A percentile compares a stretch with the other conserved stretches of the same genome.
phyloP scores from a whole-genome alignment of 2,113 vertebrate species.

The Charadrius vociferus region DNA sequence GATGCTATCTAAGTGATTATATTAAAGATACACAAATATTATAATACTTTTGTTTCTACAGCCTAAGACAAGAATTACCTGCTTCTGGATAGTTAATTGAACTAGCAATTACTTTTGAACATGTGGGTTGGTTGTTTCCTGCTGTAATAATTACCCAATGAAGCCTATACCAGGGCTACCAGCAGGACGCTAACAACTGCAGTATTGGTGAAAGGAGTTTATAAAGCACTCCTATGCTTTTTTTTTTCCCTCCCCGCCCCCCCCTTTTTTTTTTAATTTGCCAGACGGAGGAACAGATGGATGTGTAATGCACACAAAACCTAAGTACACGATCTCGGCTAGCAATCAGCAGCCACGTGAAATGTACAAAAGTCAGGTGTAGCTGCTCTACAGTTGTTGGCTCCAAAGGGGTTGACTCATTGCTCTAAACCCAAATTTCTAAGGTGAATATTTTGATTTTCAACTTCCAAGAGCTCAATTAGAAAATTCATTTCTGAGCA shows the following conservation, averaged over 20 bases:
- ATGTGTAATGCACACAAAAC: slow-evolving; percentile 50
- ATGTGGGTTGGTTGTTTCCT: slow-evolving; percentile 64
- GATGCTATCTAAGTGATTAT: slow-evolving; percentile 3
- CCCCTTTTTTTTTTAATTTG: background rate
- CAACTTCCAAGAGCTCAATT: background rate
- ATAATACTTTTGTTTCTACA: background rate
- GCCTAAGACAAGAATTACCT: slow-evolving; percentile 12
- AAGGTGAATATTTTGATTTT: background rate
- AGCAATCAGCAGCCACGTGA: background rate
- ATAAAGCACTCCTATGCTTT: background rate
- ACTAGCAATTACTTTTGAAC: slow-evolving; percentile 71
- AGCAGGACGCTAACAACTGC: slow-evolving; percentile 64
- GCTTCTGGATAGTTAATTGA: slow-evolving; percentile 66
- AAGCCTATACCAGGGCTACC: slow-evolving; percentile 41
- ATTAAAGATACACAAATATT: background rate
- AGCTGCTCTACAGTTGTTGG: background rate
- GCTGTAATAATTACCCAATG: slow-evolving; percentile 68
- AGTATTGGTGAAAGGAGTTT: slow-evolving; percentile 46
- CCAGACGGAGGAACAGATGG: slow-evolving; percentile 75
- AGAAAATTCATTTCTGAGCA: background rate
- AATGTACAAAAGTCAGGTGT: background rate
- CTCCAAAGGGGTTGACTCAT: background rate
- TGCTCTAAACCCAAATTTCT: background rate
- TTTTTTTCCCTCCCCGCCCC: background rate
- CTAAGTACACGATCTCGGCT: slow-evolving; percentile 33